Conservation (phyloP, 2,113 vertebrate genomes). For the Myodes glareolus region DNA sequence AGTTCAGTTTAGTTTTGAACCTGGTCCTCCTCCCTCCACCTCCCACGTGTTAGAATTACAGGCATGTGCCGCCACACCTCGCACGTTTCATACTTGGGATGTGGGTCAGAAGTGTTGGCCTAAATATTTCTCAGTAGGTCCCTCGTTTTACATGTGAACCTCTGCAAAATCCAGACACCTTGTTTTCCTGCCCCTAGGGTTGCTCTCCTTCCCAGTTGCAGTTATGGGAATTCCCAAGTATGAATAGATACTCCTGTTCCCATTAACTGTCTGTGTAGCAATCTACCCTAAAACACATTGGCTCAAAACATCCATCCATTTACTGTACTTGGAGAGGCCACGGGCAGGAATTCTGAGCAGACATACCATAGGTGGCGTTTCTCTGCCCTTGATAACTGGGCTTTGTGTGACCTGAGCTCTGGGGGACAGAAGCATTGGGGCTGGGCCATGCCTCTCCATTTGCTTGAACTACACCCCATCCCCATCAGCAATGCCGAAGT, state of each 20-base stretch:
- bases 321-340: background rate
- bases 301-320: background rate
- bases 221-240: background rate
- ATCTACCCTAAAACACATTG: background rate
- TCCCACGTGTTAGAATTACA: background rate
- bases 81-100: background rate
- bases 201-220: background rate
- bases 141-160: background rate
- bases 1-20: background rate
- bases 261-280: background rate
- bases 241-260: background rate
- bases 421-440: background rate
- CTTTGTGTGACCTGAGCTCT: background rate
- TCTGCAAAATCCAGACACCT: background rate
- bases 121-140: background rate
- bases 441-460: background rate
- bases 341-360: background rate
- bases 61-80: background rate
- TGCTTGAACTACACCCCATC: fast-evolving
- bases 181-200: background rate
- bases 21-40: too few relatives aligned
- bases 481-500: background rate
- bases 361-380: background rate
- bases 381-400: background rate
- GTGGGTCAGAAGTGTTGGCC: background rate